These are phyloP conservation scores for Montipora capricornis DNA, from an alignment of 64 coral and sea anemone species.

Conservation along the genomic window DNA sequence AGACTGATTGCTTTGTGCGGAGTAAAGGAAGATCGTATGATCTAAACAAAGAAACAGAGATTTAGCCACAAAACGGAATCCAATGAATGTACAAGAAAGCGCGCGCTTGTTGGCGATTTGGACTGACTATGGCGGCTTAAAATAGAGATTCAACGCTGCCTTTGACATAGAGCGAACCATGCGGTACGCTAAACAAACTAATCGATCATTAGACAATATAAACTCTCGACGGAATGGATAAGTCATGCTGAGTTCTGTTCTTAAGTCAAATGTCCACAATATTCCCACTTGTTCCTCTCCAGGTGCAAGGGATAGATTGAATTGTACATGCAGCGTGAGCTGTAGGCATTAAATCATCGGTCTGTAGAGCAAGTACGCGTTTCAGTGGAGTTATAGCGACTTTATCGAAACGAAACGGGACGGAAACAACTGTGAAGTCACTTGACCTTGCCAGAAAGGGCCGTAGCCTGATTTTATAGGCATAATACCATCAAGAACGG, in stretches of 20 bases:
- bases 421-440: neutral
- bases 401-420: neutral
- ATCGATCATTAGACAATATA: conserved; percentile 54
- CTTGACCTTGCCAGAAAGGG: neutral
- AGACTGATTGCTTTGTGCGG: neutral
- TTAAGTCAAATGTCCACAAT: neutral
- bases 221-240: neutral
- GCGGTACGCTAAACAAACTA: conserved; percentile 1
- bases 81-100: neutral
- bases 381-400: neutral
- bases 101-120: neutral
- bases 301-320: conserved; percentile 8
- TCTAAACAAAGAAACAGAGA: no score
- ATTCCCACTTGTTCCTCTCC: conserved; percentile 11
- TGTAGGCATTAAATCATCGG: neutral
- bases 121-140: neutral
- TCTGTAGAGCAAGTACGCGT: neutral
- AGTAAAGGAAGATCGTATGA: neutral
- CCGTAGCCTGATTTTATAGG: neutral
- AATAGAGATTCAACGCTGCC: neutral
- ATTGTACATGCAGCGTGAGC: neutral
- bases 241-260: conserved; percentile 30
- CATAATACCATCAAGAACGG: neutral
- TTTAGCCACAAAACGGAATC: neutral
- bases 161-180: neutral